Evolutionary conservation across 2,113 vertebrate species (phyloP).

Genomic region (Datnioides undecimradiatus): DNA sequence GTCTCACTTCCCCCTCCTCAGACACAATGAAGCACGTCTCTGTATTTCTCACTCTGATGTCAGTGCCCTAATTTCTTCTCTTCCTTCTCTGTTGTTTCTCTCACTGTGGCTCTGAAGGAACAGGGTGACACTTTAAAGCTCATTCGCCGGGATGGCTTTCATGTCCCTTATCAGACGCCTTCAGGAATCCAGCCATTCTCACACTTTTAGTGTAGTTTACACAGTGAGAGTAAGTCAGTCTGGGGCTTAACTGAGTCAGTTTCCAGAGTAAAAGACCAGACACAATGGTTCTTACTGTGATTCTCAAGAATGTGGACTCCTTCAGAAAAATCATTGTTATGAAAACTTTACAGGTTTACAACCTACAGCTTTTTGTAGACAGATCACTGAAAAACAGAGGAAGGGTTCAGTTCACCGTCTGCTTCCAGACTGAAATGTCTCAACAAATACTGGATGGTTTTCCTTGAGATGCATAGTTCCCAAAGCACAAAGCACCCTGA

Average conservation of each 20-base stretch:
- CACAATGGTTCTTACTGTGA: background rate
- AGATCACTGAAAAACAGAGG: background rate
- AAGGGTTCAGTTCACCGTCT: background rate
- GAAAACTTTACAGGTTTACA: background rate
- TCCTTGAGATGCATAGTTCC: background rate
- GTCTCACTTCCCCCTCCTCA: slow-evolving; percentile 15
- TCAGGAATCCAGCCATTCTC: background rate
- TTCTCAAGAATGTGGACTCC: background rate
- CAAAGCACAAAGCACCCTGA: background rate
- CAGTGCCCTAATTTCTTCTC: slow-evolving; percentile 18
- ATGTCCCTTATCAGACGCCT: slow-evolving; percentile 3
- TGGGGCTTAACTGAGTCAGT: background rate
- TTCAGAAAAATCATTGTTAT: background rate
- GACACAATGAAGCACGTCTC: slow-evolving; percentile 31
- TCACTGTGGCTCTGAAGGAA: background rate
- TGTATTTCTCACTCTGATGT: slow-evolving; percentile 17
- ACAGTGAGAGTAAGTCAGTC: background rate
- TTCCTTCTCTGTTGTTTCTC: slow-evolving; percentile 20
- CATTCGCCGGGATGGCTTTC: background rate
- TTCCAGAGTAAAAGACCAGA: background rate
- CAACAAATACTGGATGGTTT: background rate
- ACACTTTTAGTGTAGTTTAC: slow-evolving; percentile 4
- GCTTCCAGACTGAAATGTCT: no score
- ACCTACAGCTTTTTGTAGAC: background rate
- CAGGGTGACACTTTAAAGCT: slow-evolving; percentile 15